A percentile compares a stretch with the other conserved stretches of the same genome.
Conservation (phyloP, 2,113 vertebrate species). For the Copsychus sechellarum region DNA sequence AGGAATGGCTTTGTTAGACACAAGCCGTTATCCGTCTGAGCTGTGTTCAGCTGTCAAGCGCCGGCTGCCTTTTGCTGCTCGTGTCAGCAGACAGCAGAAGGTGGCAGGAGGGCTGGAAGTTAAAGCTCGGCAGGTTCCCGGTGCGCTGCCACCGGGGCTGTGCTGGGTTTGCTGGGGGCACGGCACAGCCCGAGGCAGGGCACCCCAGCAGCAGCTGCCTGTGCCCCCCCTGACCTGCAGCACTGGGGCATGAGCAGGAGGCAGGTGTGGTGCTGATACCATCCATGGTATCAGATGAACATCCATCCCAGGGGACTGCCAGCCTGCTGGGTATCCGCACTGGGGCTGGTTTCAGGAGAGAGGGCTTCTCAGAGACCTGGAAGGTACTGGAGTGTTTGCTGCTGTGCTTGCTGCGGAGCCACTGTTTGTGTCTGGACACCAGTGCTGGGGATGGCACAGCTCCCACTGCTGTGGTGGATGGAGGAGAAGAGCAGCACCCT, state of each 20-base stretch:
- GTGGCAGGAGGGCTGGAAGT: not conserved
- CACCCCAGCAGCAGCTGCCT: not conserved
- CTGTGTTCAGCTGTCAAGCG: not conserved
- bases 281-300: too few relatives aligned
- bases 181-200: not conserved
- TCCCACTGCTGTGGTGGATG: accelerated
- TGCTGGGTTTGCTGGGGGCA: not conserved
- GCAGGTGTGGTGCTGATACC: accelerated
- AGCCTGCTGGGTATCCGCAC: too few relatives aligned
- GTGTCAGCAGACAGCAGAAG: not conserved
- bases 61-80: not conserved
- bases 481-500: not conserved
- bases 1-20: constrained; percentile 29
- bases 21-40: not conserved
- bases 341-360: accelerated
- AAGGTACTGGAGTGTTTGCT: accelerated
- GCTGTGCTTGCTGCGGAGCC: not conserved
- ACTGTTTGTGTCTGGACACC: too few relatives aligned
- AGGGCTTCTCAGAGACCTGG: not conserved
- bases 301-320: not conserved
- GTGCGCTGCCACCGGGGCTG: accelerated
- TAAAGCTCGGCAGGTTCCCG: not conserved
- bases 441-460: not conserved
- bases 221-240: not conserved
- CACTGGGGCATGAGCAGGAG: accelerated